Conservation (phyloP, 2,888 invertebrate species). For the Drosophila kambysellisi region DNA sequence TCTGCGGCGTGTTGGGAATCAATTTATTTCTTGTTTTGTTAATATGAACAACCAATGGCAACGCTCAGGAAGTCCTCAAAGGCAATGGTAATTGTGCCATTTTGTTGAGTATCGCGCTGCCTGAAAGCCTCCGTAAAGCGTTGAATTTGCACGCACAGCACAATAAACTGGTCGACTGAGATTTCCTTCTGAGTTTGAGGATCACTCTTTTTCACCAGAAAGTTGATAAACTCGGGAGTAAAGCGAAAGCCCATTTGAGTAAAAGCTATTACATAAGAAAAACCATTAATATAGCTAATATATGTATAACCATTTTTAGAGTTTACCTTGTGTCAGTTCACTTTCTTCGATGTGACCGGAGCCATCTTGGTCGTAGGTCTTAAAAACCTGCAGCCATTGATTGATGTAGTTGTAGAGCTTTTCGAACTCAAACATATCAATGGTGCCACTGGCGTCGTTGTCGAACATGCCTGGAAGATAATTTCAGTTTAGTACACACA, state of each 20-base stretch:
- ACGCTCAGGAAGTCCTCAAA: slow-evolving; percentile 97
- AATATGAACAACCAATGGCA: slow-evolving; percentile 90
- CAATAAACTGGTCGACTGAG: slow-evolving; percentile 95
- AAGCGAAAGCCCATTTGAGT: slow-evolving; percentile 95
- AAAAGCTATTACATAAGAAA: slow-evolving; percentile 87
- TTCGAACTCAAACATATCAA: slow-evolving; percentile 93
- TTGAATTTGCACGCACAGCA: slow-evolving; percentile 94
- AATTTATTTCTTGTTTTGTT: not conserved
- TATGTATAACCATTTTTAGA: not conserved
- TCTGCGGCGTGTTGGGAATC: slow-evolving; percentile 18
- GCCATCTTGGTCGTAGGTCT: slow-evolving; percentile 93
- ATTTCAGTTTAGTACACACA: slow-evolving; percentile 35
- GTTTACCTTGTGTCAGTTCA: slow-evolving; percentile 90
- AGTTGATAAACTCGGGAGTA: slow-evolving; percentile 91
- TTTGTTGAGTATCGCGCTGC: slow-evolving; percentile 91
- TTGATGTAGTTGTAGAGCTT: slow-evolving; percentile 94
- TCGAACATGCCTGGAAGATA: slow-evolving; percentile 92
- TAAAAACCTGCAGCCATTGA: slow-evolving; percentile 94
- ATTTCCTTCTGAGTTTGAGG: slow-evolving; percentile 87
- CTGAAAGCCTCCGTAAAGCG: slow-evolving; percentile 95
- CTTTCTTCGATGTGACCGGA: slow-evolving; percentile 93
- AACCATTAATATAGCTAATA: not conserved
- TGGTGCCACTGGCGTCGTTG: slow-evolving; percentile 92
- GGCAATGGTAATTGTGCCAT: slow-evolving; percentile 92
- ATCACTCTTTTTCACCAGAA: slow-evolving; percentile 90